Percentiles rank a stretch among this genome's conserved stretches.
phyloP scores from a whole-genome alignment of 2,888 invertebrate genomes.

The Neoitamus cyanurus region DNA sequence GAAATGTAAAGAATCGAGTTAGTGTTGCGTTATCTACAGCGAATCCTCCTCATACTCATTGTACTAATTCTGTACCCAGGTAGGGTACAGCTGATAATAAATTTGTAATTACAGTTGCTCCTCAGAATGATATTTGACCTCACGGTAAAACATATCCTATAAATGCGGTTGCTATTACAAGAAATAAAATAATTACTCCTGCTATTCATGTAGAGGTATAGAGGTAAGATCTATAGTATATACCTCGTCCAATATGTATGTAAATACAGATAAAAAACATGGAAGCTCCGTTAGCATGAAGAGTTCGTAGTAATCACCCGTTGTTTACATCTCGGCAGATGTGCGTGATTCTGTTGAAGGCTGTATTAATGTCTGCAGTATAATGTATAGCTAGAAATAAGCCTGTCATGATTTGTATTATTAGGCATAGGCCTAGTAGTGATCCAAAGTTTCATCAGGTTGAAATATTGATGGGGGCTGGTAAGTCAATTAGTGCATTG shows the following conservation, averaged over 20 bases:
- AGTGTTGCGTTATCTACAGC: slow-evolving; percentile 78
- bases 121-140: slow-evolving; percentile 86
- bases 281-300: slow-evolving; percentile 79
- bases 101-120: slow-evolving; percentile 83
- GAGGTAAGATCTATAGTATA: slow-evolving; percentile 70
- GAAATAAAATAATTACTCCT: slow-evolving; percentile 75
- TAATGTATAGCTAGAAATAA: slow-evolving; percentile 79
- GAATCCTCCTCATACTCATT: slow-evolving; percentile 83
- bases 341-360: slow-evolving; percentile 75
- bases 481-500: slow-evolving; percentile 71
- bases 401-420: slow-evolving; percentile 76
- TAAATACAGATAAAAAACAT: slow-evolving; percentile 78
- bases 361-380: slow-evolving; percentile 71
- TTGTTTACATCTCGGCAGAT: slow-evolving; percentile 78
- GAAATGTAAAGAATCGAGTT: slow-evolving; percentile 79
- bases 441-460: slow-evolving; percentile 78
- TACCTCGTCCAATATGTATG: slow-evolving; percentile 70
- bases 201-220: slow-evolving; percentile 72
- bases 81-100: slow-evolving; percentile 78
- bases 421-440: slow-evolving; percentile 72
- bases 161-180: slow-evolving; percentile 79
- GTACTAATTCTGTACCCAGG: slow-evolving; percentile 72
- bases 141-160: slow-evolving; percentile 80
- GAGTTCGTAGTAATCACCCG: slow-evolving; percentile 74
- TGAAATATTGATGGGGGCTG: slow-evolving; percentile 73